Evolutionary conservation across 2,888 invertebrate species (phyloP).

Genomic region (Athrips mouffetella): DNA sequence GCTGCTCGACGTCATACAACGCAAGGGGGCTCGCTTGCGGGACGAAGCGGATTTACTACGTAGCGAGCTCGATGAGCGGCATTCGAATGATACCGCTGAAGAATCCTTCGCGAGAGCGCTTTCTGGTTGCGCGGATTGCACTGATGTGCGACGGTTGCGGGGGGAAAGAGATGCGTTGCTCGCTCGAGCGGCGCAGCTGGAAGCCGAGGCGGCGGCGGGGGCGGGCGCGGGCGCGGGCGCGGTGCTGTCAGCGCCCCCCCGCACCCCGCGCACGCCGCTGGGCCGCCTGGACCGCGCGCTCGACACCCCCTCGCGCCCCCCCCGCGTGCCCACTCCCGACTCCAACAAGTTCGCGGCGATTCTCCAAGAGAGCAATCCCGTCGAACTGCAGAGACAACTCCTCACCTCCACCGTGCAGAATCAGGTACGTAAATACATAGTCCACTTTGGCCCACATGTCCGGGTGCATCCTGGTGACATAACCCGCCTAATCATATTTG

Average conservation of each 20-base stretch:
- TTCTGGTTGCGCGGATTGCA: constrained; percentile 43
- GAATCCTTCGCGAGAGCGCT: constrained; percentile 79
- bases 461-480: no score
- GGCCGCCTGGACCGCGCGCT: constrained; percentile 84
- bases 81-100: constrained; percentile 77
- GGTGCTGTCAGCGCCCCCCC: constrained; percentile 57
- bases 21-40: constrained; percentile 83
- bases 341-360: constrained; percentile 89
- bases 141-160: constrained; percentile 80
- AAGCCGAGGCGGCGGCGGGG: constrained; percentile 83
- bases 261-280: constrained; percentile 69
- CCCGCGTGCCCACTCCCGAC: constrained; percentile 82
- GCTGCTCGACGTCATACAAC: constrained; percentile 90
- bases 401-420: constrained; percentile 89
- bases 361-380: constrained; percentile 87
- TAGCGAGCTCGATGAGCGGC: constrained; percentile 58
- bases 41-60: constrained; percentile 85
- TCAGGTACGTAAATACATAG: constrained; percentile 79
- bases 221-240: constrained; percentile 39
- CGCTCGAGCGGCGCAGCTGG: constrained; percentile 86
- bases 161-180: constrained; percentile 86
- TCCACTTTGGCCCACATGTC: no score
- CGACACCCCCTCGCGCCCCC: constrained; percentile 80
- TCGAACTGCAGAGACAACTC: constrained; percentile 90
- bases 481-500: no score